Percentiles rank a stretch among this genome's conserved stretches.
Evolutionary conservation across 2,797 vertebrate genomes (phyloP).

Genomic region (Mionectes olivaceus): DNA sequence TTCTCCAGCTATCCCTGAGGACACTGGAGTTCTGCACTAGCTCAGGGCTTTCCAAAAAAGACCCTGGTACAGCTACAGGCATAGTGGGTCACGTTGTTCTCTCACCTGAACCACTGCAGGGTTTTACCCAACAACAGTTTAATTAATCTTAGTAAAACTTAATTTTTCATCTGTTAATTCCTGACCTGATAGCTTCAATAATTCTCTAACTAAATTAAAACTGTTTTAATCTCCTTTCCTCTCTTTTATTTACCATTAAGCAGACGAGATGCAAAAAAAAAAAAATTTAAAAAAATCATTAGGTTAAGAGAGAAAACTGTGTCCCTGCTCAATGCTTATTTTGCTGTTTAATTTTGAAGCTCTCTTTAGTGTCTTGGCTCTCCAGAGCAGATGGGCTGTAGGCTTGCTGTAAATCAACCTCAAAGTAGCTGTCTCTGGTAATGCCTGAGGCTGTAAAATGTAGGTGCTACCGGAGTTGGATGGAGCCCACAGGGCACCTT

Average conservation of each 20-base stretch:
- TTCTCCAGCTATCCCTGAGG: neutral
- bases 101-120: neutral
- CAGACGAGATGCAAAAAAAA: neutral
- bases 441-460: neutral
- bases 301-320: neutral
- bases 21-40: neutral
- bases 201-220: neutral
- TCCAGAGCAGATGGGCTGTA: constrained; percentile 63
- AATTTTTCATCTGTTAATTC: neutral
- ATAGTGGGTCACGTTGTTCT: rapidly evolving
- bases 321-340: constrained; percentile 11
- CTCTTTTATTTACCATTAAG: neutral
- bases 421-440: constrained; percentile 23
- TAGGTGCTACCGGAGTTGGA: neutral
- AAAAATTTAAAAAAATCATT: neutral
- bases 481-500: neutral
- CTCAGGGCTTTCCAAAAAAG: neutral
- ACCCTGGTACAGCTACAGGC: too few species aligned
- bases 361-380: constrained; percentile 36
- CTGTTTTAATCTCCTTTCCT: neutral
- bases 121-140: neutral
- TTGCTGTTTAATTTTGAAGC: constrained; percentile 39
- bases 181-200: neutral
- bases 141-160: neutral
- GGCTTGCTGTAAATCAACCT: constrained; percentile 62